These are phyloP conservation scores for Eulithis testata DNA, from an alignment of 2,888 invertebrate species.

Conservation along the genomic window DNA sequence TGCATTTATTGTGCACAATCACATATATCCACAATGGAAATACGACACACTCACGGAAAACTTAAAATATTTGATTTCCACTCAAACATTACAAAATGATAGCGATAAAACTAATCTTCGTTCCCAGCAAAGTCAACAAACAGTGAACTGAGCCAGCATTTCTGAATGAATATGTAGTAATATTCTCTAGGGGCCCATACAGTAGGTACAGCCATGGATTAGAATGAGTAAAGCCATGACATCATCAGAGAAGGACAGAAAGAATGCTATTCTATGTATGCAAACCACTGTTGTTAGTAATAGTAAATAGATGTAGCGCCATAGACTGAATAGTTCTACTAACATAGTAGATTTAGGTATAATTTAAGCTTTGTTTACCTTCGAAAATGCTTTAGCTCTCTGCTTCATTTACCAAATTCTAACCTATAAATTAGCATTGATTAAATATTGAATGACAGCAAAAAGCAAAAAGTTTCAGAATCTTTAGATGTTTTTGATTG, in stretches of 20 bases:
- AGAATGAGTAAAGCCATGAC: slow-evolving; percentile 47
- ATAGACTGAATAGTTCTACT: slow-evolving; percentile 35
- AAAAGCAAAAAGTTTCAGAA: slow-evolving; percentile 14
- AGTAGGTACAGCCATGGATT: slow-evolving; percentile 19
- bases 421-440: slow-evolving; percentile 56
- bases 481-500: not conserved
- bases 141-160: slow-evolving; percentile 2
- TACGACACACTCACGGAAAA: slow-evolving; percentile 35
- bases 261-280: slow-evolving; percentile 49
- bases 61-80: slow-evolving; percentile 11
- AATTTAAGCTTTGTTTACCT: slow-evolving; percentile 56
- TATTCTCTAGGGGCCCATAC: not conserved
- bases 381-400: slow-evolving; percentile 64
- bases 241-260: slow-evolving; percentile 55
- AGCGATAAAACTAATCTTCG: not conserved
- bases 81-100: slow-evolving; percentile 13
- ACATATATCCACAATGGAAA: not conserved
- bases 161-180: slow-evolving; percentile 15
- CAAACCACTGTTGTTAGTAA: slow-evolving; percentile 35
- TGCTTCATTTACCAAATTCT: slow-evolving; percentile 66
- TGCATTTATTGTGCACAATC: slow-evolving; percentile 22
- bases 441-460: slow-evolving; percentile 8
- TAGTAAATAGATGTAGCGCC: slow-evolving; percentile 22
- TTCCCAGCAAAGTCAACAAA: not conserved
- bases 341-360: slow-evolving; percentile 9